Base-by-base conservation (phyloP, 2,888 invertebrate species). In the Oscheius sp. region DNA sequence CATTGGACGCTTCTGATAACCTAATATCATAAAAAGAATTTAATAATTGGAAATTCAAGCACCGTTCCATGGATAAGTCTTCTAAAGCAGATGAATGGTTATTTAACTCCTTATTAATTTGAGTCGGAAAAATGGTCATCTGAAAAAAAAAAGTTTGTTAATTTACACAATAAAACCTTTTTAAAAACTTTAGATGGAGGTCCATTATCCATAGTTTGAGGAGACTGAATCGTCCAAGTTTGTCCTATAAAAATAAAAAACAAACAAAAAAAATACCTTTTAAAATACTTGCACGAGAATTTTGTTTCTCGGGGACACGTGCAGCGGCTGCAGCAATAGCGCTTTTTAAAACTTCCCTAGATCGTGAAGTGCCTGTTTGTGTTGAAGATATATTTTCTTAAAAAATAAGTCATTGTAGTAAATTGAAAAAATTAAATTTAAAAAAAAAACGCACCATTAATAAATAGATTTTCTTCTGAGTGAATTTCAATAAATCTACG, bases 291-390 rank as follows among this genome's bases (percentile, higher is more conserved):
- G 44, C 28, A 20, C 54, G 12, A 32, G 30, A 33, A n/a, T 54
- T 22, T 1, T 2, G 24, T 14, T 28, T 51, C 24, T 51, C 51
- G 2, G 51, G 54, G 17, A 54, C 26, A n/a, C 44, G 20, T 6
- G 59, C 59, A 8, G 59, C 59, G 6, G 59, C 59, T 2, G 59
- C 59, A 2, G 44, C 44, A 20, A 59, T 41, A 8, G 59, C 59
- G 30, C 44, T 59, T 8, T 24, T 41, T 20, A 59, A 28, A 9
- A 30, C 59, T 24, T 41, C 24, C 30, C 59, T 22, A 8, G 59
- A 59, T 8, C 59, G 20, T 17, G 17, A 26, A 14, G 59, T 59
- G 14, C 56, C 56, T 22, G 26, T 6, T 41, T 41, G 41, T 41
- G n/a, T n/a, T n/a, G n/a, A n/a, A n/a, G n/a, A n/a, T n/a, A n/a